Base-by-base conservation (phyloP, 2,797 vertebrate genomes). In the Pangasius larnaudii region DNA sequence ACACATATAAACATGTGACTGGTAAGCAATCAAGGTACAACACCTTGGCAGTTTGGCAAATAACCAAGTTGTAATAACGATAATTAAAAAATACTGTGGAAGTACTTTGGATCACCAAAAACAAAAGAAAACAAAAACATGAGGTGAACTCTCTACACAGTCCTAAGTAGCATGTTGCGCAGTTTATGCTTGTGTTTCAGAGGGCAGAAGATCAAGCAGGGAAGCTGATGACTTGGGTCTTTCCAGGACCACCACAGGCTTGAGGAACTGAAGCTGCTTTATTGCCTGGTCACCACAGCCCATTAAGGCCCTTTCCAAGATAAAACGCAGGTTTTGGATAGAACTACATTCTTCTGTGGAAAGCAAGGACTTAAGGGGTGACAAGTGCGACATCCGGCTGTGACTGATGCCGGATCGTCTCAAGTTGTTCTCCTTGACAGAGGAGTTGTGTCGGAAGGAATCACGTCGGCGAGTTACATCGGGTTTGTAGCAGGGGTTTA, bases 221-320 rank as follows among this genome's bases (percentile, higher is more conserved):
- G 97, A 95, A 80, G 96, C 94, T 90, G 96, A 97, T 94, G 97
- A 97, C 92, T 98, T 97, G 10, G 98, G 97, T 94, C 98, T 97
- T 93, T 98, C 98, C 85, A 99, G 96, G 91, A 99, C 98, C 89
- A 99, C 99, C 86, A 99, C 99, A n/a, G 99, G 99, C 92, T 97
- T 97, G 94, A 99, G 97, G 95, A 99, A 98, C 96, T 99, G 99
- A 90, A 99, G 97, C 93, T 99, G 99, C 94, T 99, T 99, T 94
- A 99, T 98, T 94, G 99, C 98, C 94, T 98, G 97, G 93, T 99
- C 98, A 90, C 98, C 98, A 94, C 98, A 99, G 92, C 98, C 98
- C 59, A 96, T 97, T 92, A 99, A 95, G 71, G 98, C 98, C 95
- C 97, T 98, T 95, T 99, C 98, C 95, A 99, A 94, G 92, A 99